Percentiles rank a stretch among this genome's conserved stretches.
These are phyloP conservation scores for Netelia fuscicornis DNA, from an alignment of 2,888 invertebrate species.

Conservation along the genomic window DNA sequence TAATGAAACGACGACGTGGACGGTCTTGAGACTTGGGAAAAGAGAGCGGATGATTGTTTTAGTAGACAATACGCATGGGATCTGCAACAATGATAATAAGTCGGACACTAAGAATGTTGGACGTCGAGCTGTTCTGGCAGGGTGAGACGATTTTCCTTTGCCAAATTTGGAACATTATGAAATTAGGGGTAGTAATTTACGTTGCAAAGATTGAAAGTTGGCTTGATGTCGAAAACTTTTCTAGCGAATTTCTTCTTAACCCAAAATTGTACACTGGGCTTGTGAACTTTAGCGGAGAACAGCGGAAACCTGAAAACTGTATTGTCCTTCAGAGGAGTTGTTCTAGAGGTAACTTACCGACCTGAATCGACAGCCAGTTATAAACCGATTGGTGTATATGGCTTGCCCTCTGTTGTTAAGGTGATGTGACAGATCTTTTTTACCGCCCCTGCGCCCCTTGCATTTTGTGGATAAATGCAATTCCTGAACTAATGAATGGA, in stretches of 20 bases:
- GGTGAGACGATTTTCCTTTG: slow-evolving; percentile 3
- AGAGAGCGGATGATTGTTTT: neutral
- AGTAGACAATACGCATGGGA: neutral
- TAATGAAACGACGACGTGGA: slow-evolving; percentile 8
- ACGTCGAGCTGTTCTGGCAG: slow-evolving; percentile 4
- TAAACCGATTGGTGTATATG: slow-evolving; percentile 17
- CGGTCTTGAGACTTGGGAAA: neutral
- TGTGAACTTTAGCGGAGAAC: neutral
- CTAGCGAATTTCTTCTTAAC: neutral
- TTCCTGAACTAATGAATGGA: no score
- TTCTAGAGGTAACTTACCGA: slow-evolving; percentile 47
- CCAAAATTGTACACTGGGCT: neutral
- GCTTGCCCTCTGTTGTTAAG: slow-evolving; percentile 22
- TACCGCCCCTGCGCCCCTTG: no score
- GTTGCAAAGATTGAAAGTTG: neutral
- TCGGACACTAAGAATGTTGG: neutral
- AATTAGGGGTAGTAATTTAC: neutral
- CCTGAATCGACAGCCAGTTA: slow-evolving; percentile 25
- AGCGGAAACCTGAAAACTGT: neutral
- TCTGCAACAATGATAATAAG: neutral
- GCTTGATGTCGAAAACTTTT: neutral
- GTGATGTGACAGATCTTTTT: no score
- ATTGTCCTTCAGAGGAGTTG: neutral
- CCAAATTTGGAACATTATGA: neutral
- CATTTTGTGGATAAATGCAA: no score